phyloP scores from a whole-genome alignment of 2,888 invertebrate species.

The Drosophila paracracens region DNA sequence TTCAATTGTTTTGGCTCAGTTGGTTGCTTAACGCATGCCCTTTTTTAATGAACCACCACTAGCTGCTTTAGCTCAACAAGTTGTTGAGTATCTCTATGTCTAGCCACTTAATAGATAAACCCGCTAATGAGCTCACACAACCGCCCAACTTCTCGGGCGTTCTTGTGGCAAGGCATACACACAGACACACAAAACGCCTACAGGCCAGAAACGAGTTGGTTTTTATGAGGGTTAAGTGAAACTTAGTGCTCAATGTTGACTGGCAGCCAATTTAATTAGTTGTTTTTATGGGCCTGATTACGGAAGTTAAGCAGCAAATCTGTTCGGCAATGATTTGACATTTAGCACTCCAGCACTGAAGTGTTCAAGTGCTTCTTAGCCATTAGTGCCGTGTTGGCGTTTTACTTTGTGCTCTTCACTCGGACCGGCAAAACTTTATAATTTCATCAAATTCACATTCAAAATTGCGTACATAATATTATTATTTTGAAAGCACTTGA shows the following conservation, averaged over 20 bases:
- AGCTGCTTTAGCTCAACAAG: slow-evolving; percentile 45
- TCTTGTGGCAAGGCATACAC: slow-evolving; percentile 18
- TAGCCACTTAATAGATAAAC: slow-evolving; percentile 47
- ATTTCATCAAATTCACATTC: slow-evolving; percentile 74
- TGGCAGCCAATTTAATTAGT: slow-evolving; percentile 47
- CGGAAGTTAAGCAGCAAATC: slow-evolving; percentile 41
- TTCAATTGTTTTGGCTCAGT: slow-evolving; percentile 23
- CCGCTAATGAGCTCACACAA: slow-evolving; percentile 56
- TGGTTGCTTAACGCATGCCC: not conserved
- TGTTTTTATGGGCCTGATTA: slow-evolving; percentile 48
- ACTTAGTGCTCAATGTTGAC: slow-evolving; percentile 23
- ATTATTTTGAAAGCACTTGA: slow-evolving; percentile 76
- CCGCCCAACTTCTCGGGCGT: slow-evolving; percentile 22
- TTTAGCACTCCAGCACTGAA: slow-evolving; percentile 28
- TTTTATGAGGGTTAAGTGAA: slow-evolving; percentile 43
- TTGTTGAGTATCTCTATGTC: slow-evolving; percentile 15
- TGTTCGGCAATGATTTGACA: slow-evolving; percentile 31
- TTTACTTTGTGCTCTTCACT: slow-evolving; percentile 3
- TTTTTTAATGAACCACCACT: slow-evolving; percentile 19
- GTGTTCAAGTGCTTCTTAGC: slow-evolving; percentile 9
- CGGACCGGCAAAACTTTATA: slow-evolving; percentile 59
- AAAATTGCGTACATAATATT: slow-evolving; percentile 75
- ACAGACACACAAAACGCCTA: slow-evolving; percentile 25
- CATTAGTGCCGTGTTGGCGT: slow-evolving; percentile 2
- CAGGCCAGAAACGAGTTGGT: slow-evolving; percentile 31